Conservation (phyloP, 2,113 vertebrate species). For the Eonycteris spelaea region DNA sequence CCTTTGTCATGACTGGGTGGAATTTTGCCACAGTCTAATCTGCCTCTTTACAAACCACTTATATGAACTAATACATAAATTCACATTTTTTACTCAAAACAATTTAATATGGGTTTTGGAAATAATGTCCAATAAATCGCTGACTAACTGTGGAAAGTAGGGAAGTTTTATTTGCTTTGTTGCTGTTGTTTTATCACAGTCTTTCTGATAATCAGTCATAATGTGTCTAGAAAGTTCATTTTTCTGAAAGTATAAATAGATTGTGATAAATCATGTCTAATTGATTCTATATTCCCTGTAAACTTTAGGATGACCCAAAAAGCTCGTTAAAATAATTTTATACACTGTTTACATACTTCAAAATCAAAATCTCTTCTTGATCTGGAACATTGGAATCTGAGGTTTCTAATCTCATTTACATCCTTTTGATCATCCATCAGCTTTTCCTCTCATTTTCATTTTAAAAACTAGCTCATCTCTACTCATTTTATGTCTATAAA, state of each 20-base stretch:
- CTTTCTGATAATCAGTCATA: not conserved
- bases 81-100: not conserved
- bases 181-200: not conserved
- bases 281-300: not conserved
- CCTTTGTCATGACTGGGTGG: not conserved
- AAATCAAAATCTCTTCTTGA: slow-evolving; percentile 33
- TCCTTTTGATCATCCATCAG: not conserved
- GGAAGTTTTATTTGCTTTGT: not conserved
- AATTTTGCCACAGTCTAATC: not conserved
- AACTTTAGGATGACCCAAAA: not conserved
- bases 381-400: not conserved
- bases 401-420: not conserved
- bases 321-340: slow-evolving; percentile 8
- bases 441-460: not conserved
- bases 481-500: not conserved
- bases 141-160: not conserved
- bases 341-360: not conserved
- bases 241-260: not conserved
- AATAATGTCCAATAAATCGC: not conserved
- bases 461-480: not conserved
- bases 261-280: not conserved
- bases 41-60: not conserved
- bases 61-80: not conserved
- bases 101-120: not conserved
- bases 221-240: not conserved